Evolutionary conservation across 1,140 invertebrate species (phyloP), one percentile per base, ranked within the genome.

Genomic region (Ips typographus): DNA sequence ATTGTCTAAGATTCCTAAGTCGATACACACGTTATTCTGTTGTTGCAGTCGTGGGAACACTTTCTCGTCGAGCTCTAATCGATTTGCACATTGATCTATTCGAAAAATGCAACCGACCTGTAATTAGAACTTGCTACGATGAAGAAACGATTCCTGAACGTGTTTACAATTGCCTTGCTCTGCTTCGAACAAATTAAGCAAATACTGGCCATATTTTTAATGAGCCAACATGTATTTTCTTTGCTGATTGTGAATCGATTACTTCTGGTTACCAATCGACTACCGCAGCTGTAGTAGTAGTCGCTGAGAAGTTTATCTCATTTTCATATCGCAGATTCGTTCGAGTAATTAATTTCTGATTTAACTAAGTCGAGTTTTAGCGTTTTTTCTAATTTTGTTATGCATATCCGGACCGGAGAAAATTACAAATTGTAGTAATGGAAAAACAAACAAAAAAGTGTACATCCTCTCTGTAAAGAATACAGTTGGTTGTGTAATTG

Each of bases 1-100:
- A 73, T 73, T 73, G 72, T 73, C 65, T 73, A 73, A 73, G 68
- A 73, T 73, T 73, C 71, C 68, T 62, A 65, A 68, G 58, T 55
- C 63, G 68, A 73, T 73, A 73, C 65, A 73, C 69, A 68, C 64
- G 64, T 58, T 66, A 55, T 66, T 66, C 51, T 57, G 55, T 43
- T 66, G 41, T 67, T 68, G 68, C 69, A 66, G 70, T 73, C 72
- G 72, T 73, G 72, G 72, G 72, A 73, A 73, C 68, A 73, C 72
- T 73, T 73, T 73, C 72, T 73, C 68, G 64, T 68, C 63, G 62
- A 69, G 68, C 70, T 68, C 59, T 61, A 72, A 72, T 72, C 71
- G 68, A 72, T 72, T 72, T 72, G 68, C 66, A 62, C 57, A 68
- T 62, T 61, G 66, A 62, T 68, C 66, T 60, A 61, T 68, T 68